Conservation (phyloP, 2,888 invertebrate genomes). For the Athripsodes cinereus region DNA sequence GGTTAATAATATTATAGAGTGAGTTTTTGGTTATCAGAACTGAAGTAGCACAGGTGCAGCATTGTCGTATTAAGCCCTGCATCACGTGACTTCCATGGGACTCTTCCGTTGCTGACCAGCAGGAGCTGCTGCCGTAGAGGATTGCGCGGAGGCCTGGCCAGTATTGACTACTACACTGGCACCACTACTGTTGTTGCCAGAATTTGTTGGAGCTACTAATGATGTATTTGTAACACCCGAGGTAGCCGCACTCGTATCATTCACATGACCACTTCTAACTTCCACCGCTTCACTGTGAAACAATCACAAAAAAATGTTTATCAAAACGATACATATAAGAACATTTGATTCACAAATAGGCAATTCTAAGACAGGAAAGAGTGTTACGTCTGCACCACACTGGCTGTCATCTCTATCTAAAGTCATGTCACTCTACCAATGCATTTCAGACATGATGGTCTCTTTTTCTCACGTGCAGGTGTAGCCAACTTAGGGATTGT, state of each 20-base stretch:
- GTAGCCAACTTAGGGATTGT: too few species aligned
- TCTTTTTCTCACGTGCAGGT: too few species aligned
- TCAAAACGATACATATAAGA: too few species aligned
- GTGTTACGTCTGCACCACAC: too few species aligned
- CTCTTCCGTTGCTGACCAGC: conserved; percentile 34
- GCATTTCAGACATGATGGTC: too few species aligned
- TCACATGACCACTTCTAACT: conserved; percentile 1
- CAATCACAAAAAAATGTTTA: background rate
- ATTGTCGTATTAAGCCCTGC: conserved; percentile 19
- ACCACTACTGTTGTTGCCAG: background rate
- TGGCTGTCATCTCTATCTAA: too few species aligned
- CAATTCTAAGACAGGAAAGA: too few species aligned
- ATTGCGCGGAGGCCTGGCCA: conserved; percentile 5
- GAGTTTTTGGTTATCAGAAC: background rate
- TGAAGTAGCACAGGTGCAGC: background rate
- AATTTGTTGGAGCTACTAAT: conserved; percentile 8
- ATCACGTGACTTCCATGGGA: conserved; percentile 51
- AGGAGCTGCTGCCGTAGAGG: conserved; percentile 8
- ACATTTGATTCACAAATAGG: too few species aligned
- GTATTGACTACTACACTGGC: conserved; percentile 7
- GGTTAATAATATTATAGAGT: background rate
- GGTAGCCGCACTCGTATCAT: conserved; percentile 6
- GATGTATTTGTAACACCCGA: conserved; percentile 7
- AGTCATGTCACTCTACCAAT: too few species aligned
- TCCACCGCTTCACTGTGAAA: conserved; percentile 6